Evolutionary conservation across 1,140 invertebrate genomes (phyloP), one percentile per base, ranked within the genome.

Genomic region (Pemphigus obesinymphae): DNA sequence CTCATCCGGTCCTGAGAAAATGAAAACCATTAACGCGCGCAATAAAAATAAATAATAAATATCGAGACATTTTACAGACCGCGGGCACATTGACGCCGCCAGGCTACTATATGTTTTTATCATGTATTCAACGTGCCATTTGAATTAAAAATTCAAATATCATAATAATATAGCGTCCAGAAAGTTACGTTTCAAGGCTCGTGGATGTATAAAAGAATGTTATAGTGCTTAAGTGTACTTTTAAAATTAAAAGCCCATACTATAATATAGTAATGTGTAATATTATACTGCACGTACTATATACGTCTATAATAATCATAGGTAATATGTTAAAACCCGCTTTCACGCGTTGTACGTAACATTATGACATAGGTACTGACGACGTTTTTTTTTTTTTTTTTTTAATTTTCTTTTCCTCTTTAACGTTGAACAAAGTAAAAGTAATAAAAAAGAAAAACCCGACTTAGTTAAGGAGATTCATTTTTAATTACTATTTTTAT

Each of bases 41-140:
- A n/a, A 76, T 58, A 26, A 76, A 58, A 55, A 26, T 76, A 23
- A 58, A 76, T 76, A 76, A 76, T 58, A 40, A 40, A 58, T 76
- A 58, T 76, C 4, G 5, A 45, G 40, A 70, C 4, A 17, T 29
- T 70, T 23, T 68, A 23, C 13, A 40, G n/a, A n/a, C n/a, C n/a
- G n/a, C 6, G 17, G n/a, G n/a, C 34, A n/a, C n/a, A n/a, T n/a
- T n/a, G 3, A 6, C n/a, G n/a, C 23, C 37, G 26, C 66, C 23
- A 15, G 29, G 45, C 23, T 23, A 20, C 43, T 45, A 37, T n/a
- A 10, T 20, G 23, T 70, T 70, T 70, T 70, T 43, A 45, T 70
- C 29, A 43, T 26, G 66, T 70, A 29, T 70, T 70, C 40, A 70
- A 23, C 45, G n/a, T 43, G 26, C 66, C 13, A 26, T 70, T 70